Evolutionary conservation across 2,797 vertebrate genomes (phyloP), one percentile per base, ranked within the genome.

Genomic region (Periparus ater): DNA sequence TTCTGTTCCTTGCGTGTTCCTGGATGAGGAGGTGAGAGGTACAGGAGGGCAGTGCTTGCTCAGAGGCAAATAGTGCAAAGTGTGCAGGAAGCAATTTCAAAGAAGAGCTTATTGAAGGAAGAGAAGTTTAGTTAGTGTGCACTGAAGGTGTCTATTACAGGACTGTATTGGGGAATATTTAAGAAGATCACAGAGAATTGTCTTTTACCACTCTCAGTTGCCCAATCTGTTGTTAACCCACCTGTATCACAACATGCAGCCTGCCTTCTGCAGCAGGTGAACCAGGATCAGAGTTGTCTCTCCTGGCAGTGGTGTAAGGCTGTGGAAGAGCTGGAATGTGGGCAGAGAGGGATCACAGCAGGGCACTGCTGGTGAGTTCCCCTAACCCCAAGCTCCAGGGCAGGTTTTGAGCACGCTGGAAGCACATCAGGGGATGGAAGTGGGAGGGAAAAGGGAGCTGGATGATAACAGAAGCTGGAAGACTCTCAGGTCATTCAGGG

Each of bases 341-440:
- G 60, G 57, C 60, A 48, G n/a, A 10, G 50, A 51, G 44, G 4
- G 8, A 21, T 79, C 18, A 5, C 6, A 54, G 48, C 40, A 36
- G 25, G 54, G 38, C 1, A 0, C 29, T 3, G 4, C 42, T 66
- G 47, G 2, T 3, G 65, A 30, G 40, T 21, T 74, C 25, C 27
- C 36, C 53, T 26, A 5, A 19, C 4, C 20, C 40, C n/a, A 25
- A 3, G 27, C 38, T 63, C 36, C 21, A 38, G 13, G 29, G 4
- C 13, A 4, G 63, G 10, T 42, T 85, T 65, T 38, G 68, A 67
- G 53, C 40, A 44, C 13, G 1, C 3, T 65, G 58, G 61, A 47
- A 45, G 48, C 1, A 0, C 5, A 2, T 65, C 29, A 22, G 17
- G 26, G 61, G 2, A 11, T 48, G 34, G 51, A 32, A 36, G 32